Evolutionary conservation across 2,888 invertebrate species (phyloP).

Genomic region (Zaprionus bogoriensis): DNA sequence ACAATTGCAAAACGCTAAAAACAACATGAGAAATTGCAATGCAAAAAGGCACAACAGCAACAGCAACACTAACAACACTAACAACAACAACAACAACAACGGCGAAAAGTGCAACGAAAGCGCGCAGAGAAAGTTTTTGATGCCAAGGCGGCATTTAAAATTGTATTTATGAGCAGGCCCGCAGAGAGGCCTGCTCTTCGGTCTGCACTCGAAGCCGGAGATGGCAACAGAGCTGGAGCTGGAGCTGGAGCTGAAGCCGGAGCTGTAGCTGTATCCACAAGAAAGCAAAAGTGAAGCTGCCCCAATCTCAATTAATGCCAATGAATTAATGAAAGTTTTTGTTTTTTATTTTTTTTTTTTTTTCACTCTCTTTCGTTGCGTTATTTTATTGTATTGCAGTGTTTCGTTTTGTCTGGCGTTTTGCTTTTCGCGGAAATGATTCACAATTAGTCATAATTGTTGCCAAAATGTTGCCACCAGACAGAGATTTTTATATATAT

Average conservation of each 20-base stretch:
- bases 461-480: slow-evolving; percentile 16
- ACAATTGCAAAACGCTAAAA: slow-evolving; percentile 7
- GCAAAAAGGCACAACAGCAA: slow-evolving; percentile 17
- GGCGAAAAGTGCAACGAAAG: slow-evolving; percentile 72
- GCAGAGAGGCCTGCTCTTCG: too few species aligned
- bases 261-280: slow-evolving; percentile 20
- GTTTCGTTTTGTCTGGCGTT: slow-evolving; percentile 12
- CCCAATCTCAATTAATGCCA: slow-evolving; percentile 59
- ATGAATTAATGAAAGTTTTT: slow-evolving; percentile 73
- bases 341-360: slow-evolving; percentile 27
- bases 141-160: slow-evolving; percentile 78
- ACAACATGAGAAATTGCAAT: slow-evolving; percentile 44
- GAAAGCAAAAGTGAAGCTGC: slow-evolving; percentile 69
- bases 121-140: slow-evolving; percentile 73
- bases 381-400: slow-evolving; percentile 19
- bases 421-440: slow-evolving; percentile 44
- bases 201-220: slow-evolving; percentile 11
- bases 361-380: slow-evolving; percentile 23
- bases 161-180: slow-evolving; percentile 64
- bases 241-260: slow-evolving; percentile 62
- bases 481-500: too few species aligned
- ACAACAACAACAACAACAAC: too few species aligned
- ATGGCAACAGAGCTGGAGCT: slow-evolving; percentile 64
- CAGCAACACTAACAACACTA: too few species aligned
- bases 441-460: slow-evolving; percentile 61